These are phyloP conservation scores for Drosophila erecta DNA, from an alignment of 1,140 invertebrate species.

Conservation along the genomic window DNA sequence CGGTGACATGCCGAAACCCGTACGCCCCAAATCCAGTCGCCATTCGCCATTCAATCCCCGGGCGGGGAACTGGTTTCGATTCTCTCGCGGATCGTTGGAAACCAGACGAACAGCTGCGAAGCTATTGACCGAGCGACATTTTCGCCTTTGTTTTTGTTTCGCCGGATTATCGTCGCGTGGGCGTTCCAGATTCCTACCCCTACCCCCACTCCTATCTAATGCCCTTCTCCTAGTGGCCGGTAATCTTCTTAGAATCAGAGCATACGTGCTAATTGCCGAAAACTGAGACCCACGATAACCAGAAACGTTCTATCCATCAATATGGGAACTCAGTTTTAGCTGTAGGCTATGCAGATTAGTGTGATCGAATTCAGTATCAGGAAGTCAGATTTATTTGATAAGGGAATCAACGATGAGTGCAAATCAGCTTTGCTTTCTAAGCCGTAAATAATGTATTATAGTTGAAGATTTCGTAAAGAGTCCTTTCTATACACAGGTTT, in stretches of 20 bases:
- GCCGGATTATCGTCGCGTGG: conserved; percentile 29
- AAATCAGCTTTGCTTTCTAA: no score
- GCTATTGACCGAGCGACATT: conserved; percentile 78
- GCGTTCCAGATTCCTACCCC: conserved; percentile 23
- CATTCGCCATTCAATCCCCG: conserved; percentile 27
- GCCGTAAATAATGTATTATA: no score
- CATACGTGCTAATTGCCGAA: conserved; percentile 14
- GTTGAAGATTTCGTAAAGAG: no score
- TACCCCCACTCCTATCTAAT: not conserved
- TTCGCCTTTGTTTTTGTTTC: conserved; percentile 42
- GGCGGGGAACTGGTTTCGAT: conserved; percentile 65
- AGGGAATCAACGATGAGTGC: no score
- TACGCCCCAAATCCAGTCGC: conserved; percentile 40
- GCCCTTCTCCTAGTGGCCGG: not conserved
- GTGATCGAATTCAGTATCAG: not conserved
- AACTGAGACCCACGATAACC: not conserved
- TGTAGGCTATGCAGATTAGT: not conserved
- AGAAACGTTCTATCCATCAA: not conserved
- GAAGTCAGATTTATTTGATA: not conserved
- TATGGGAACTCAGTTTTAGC: not conserved
- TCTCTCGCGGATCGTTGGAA: conserved; percentile 21
- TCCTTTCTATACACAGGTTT: no score
- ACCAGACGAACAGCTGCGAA: conserved; percentile 69
- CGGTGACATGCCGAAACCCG: conserved; percentile 52
- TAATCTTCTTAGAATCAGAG: conserved; percentile 1